Evolutionary conservation across 2,113 vertebrate species (phyloP).

Genomic region (Mellivora capensis): DNA sequence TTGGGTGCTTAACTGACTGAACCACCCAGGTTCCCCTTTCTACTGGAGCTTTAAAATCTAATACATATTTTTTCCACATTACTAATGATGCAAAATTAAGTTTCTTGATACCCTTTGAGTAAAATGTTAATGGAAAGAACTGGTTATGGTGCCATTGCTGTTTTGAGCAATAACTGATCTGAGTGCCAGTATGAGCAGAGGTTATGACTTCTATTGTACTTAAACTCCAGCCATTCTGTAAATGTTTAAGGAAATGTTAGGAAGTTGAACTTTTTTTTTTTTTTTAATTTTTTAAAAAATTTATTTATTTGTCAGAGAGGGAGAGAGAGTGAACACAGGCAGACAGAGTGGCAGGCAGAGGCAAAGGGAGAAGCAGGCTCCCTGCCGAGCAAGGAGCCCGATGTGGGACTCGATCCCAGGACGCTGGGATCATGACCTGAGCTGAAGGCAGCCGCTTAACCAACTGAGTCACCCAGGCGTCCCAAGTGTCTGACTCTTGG

Average conservation of each 20-base stretch:
- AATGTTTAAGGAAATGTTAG: background rate
- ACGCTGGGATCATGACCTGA: no score
- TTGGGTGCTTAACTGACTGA: background rate
- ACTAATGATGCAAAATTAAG: conserved; percentile 28
- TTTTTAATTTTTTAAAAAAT: no score
- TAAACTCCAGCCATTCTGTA: background rate
- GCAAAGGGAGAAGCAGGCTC: no score
- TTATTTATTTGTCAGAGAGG: no score
- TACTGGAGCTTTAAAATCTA: background rate
- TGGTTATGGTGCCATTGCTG: background rate
- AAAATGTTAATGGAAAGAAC: conserved; percentile 1
- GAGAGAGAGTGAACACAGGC: no score
- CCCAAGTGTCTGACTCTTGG: background rate
- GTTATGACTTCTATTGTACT: background rate
- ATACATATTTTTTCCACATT: conserved; percentile 5
- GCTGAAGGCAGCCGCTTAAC: no score
- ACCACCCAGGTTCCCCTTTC: background rate
- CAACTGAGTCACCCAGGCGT: no score
- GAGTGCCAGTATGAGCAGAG: background rate
- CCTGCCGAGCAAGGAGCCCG: no score
- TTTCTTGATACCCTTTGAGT: background rate
- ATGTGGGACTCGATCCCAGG: no score
- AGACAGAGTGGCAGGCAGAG: no score
- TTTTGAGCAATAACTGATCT: background rate
- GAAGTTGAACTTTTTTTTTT: background rate